These are phyloP conservation scores for Choloepus didactylus DNA, from an alignment of 2,797 vertebrate species.

Conservation along the genomic window DNA sequence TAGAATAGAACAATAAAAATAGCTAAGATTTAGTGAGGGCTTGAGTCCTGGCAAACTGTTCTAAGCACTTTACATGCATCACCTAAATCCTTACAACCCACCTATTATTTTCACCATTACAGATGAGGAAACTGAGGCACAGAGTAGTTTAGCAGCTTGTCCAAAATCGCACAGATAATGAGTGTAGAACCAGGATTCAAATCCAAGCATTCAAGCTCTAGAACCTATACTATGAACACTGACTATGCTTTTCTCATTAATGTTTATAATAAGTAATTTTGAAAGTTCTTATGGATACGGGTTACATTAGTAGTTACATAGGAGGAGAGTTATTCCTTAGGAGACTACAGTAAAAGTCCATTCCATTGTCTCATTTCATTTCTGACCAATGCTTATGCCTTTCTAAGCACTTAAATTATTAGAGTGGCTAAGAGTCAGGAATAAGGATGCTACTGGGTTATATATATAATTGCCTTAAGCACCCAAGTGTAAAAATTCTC, in stretches of 20 bases:
- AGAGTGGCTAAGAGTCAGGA: neutral
- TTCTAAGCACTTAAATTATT: neutral
- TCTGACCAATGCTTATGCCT: neutral
- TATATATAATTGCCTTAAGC: conserved; percentile 38
- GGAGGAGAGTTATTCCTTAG: neutral
- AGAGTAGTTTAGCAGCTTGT: neutral
- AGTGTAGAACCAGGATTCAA: neutral
- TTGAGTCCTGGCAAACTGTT: neutral
- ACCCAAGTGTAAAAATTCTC: conserved; percentile 1
- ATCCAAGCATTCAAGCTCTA: neutral
- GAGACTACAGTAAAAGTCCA: neutral
- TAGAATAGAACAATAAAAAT: neutral
- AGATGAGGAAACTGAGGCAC: neutral
- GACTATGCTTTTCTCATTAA: neutral
- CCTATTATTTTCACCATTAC: neutral
- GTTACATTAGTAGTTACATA: neutral
- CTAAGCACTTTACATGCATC: neutral
- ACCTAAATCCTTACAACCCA: neutral
- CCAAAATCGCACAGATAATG: neutral
- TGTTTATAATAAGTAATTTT: neutral
- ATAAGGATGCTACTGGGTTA: neutral
- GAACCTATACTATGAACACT: neutral
- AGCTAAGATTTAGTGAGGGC: neutral
- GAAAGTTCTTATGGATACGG: neutral
- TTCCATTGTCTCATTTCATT: neutral